phyloP scores from a whole-genome alignment of 2,797 vertebrate genomes.

The Acanthurus lineatus region DNA sequence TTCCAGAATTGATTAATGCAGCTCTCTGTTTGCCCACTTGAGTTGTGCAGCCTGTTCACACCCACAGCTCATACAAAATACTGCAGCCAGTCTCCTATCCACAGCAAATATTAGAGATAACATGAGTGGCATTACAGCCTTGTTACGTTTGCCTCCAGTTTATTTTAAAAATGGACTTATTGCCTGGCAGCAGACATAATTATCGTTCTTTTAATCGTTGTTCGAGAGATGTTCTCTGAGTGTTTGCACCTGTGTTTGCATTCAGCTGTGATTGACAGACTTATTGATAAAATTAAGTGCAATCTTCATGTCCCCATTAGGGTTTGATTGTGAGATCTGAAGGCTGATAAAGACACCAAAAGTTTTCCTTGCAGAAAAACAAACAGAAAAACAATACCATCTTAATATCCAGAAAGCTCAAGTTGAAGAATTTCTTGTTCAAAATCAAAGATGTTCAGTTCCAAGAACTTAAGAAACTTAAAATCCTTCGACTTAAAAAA shows the following conservation, averaged over 20 bases:
- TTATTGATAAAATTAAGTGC: not conserved
- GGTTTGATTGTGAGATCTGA: not conserved
- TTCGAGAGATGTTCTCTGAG: not conserved
- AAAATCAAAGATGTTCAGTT: not conserved
- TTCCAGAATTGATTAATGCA: slow-evolving; percentile 24
- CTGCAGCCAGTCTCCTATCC: slow-evolving; percentile 12
- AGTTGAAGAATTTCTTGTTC: too few species aligned
- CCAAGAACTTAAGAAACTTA: not conserved
- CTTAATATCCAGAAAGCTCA: too few species aligned
- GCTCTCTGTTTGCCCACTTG: slow-evolving; percentile 35
- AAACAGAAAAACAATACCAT: too few species aligned
- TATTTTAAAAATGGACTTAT: not conserved
- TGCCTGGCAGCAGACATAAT: not conserved
- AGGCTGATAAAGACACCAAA: not conserved
- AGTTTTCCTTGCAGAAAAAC: not conserved
- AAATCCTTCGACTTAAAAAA: not conserved
- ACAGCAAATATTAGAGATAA: slow-evolving; percentile 31
- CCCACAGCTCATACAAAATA: slow-evolving; percentile 32
- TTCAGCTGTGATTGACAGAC: not conserved
- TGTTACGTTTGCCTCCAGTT: not conserved
- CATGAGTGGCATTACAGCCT: slow-evolving; percentile 10
- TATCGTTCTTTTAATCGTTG: not conserved
- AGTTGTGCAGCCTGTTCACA: slow-evolving; percentile 19
- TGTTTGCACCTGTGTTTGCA: not conserved
- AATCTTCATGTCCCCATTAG: not conserved